These are phyloP conservation scores for Branchinecta lynchi DNA, from an alignment of 1,140 invertebrate genomes.

Conservation along the genomic window DNA sequence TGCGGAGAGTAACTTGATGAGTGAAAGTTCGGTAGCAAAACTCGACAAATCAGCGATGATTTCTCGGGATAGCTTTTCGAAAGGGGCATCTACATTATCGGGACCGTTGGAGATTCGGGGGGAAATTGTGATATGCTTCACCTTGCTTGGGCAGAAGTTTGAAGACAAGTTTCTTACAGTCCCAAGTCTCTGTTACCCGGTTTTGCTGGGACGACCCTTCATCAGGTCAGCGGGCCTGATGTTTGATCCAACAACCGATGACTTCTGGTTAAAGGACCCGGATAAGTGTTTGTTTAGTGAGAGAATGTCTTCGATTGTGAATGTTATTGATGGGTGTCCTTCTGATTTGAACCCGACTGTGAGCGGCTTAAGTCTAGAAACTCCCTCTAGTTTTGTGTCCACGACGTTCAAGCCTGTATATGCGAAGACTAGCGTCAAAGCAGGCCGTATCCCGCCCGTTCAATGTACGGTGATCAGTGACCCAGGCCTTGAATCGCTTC, in stretches of 20 bases:
- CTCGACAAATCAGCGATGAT: background rate
- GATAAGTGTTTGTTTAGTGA: background rate
- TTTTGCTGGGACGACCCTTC: background rate
- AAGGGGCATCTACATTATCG: background rate
- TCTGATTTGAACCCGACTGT: background rate
- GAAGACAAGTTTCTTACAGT: background rate
- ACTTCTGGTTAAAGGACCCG: constrained; percentile 3
- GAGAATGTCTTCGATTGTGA: background rate
- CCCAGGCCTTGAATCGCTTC: too few relatives aligned
- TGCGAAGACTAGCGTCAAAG: too few relatives aligned
- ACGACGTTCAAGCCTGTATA: too few relatives aligned
- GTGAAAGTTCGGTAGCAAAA: background rate
- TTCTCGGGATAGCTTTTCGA: background rate
- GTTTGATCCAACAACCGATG: background rate
- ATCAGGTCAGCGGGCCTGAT: background rate
- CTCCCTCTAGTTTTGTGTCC: too few relatives aligned
- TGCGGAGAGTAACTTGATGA: background rate
- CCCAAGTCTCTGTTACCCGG: background rate
- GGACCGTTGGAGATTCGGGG: background rate
- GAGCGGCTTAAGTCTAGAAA: background rate
- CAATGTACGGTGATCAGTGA: too few relatives aligned
- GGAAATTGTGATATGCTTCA: background rate
- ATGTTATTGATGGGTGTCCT: background rate
- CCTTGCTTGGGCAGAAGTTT: background rate
- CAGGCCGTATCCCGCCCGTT: too few relatives aligned